A percentile compares a stretch with the other conserved stretches of the same genome.
Evolutionary conservation across 2,888 invertebrate species (phyloP).

Genomic region (Sarcophaga carnaria): DNA sequence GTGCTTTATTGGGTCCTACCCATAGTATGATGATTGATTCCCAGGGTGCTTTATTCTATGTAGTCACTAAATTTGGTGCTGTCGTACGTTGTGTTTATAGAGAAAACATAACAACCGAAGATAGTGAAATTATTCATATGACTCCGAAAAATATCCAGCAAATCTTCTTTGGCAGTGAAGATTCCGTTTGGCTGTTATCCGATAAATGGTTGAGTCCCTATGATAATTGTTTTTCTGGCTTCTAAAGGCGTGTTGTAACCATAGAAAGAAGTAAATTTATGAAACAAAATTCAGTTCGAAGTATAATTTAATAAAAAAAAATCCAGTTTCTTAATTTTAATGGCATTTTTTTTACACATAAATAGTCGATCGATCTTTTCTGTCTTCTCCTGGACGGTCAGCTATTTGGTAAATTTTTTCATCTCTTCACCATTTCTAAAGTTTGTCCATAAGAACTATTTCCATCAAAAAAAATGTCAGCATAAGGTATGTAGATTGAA

Average conservation of each 20-base stretch:
- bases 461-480: too few relatives aligned
- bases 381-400: too few relatives aligned
- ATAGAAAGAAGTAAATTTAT: too few relatives aligned
- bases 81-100: slow-evolving; percentile 76
- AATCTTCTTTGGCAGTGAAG: slow-evolving; percentile 77
- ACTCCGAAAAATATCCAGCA: slow-evolving; percentile 79
- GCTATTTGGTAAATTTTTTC: too few relatives aligned
- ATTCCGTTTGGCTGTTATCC: slow-evolving; percentile 78
- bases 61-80: slow-evolving; percentile 78
- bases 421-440: too few relatives aligned
- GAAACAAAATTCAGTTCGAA: too few relatives aligned
- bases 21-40: slow-evolving; percentile 73
- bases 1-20: slow-evolving; percentile 76
- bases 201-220: slow-evolving; percentile 76
- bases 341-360: too few relatives aligned
- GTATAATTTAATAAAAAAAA: too few relatives aligned
- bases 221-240: slow-evolving; percentile 76
- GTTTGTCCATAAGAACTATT: too few relatives aligned
- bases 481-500: too few relatives aligned
- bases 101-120: slow-evolving; percentile 76
- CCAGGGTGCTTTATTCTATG: slow-evolving; percentile 77
- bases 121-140: slow-evolving; percentile 79
- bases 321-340: too few relatives aligned
- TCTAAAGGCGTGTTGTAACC: not conserved
- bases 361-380: too few relatives aligned